A percentile compares a stretch with the other conserved stretches of the same genome.
Conservation (phyloP, 2,113 vertebrate species). For the Phyllopteryx taeniolatus region DNA sequence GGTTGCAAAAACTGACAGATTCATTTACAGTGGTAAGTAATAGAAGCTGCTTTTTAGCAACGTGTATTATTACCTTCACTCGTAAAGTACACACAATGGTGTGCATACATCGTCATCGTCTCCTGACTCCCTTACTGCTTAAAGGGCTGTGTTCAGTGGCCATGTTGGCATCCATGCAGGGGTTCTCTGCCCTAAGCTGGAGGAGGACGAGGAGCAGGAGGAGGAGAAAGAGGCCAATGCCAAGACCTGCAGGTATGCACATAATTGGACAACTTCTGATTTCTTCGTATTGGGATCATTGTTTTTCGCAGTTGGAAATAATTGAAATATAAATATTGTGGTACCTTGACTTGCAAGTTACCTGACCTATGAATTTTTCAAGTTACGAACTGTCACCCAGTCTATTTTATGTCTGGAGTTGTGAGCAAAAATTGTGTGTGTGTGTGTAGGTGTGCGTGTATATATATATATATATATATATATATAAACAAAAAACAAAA, state of each 20-base stretch:
- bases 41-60: constrained; percentile 14
- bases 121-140: constrained; percentile 65
- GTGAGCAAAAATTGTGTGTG: too few relatives aligned
- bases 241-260: constrained; percentile 54
- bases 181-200: constrained; percentile 51
- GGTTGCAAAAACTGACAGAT: constrained; percentile 24
- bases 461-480: too few relatives aligned
- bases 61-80: background rate
- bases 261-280: background rate
- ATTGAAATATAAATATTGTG: background rate
- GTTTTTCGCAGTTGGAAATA: too few relatives aligned
- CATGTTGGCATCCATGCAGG: constrained; percentile 58
- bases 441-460: too few relatives aligned
- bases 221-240: constrained; percentile 23
- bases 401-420: too few relatives aligned
- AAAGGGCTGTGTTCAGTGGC: constrained; percentile 67
- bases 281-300: background rate
- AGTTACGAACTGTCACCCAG: too few relatives aligned
- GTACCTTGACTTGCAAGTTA: background rate
- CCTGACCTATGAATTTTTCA: too few relatives aligned
- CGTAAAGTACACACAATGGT: background rate
- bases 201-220: constrained; percentile 43
- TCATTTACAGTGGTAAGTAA: constrained; percentile 32
- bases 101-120: constrained; percentile 7
- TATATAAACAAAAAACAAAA: too few relatives aligned